Evolutionary conservation across 2,797 vertebrate genomes (phyloP), one percentile per base, ranked within the genome.

Genomic region (Pipistrellus kuhlii): DNA sequence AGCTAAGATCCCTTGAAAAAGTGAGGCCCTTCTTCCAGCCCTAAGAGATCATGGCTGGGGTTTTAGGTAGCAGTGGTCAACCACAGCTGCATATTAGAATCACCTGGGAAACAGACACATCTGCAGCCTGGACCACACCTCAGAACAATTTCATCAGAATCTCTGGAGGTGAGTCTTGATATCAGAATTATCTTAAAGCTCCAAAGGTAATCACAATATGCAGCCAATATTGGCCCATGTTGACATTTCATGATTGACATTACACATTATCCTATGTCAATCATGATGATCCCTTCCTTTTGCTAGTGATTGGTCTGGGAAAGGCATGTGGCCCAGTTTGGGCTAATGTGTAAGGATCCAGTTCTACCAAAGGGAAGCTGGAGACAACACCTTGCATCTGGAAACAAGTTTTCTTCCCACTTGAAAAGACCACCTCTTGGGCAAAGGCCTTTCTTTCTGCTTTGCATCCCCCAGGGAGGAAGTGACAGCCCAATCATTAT

Each of bases 91-190:
- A 32, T 5, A 6, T 57, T 38, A 15, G 21, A 85, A 80, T 94
- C 78, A 77, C 75, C 41, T 55, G 41, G 75, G 75, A 88, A 68
- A 95, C 20, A 66, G 86, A 86, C 4, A n/a, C 44, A 57, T 66
- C 48, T 83, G 62, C 20, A 53, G 62, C 10, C 38, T 27, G n/a
- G 20, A 44, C 62, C 20, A 27, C 12, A 91, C 20, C 51, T 35
- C 53, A 46, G 53, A 59, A 51, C 73, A 85, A 59, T n/a, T 69
- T 51, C 55, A 77, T 38, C 87, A 59, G 46, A 51, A 41, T 25
- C 21, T 53, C 23, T 59, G 30, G 69, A 91, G 69, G 8, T 32
- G 55, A 88, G 41, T 57, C 25, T 30, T 4, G 17, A 6, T 3
- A 35, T 68, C 25, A 13, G 27, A 27, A 35, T 5, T 30, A 48